Percentiles rank a stretch among this genome's conserved stretches.
Evolutionary conservation across 2,888 invertebrate genomes (phyloP).

Genomic region (Magallana nippona): DNA sequence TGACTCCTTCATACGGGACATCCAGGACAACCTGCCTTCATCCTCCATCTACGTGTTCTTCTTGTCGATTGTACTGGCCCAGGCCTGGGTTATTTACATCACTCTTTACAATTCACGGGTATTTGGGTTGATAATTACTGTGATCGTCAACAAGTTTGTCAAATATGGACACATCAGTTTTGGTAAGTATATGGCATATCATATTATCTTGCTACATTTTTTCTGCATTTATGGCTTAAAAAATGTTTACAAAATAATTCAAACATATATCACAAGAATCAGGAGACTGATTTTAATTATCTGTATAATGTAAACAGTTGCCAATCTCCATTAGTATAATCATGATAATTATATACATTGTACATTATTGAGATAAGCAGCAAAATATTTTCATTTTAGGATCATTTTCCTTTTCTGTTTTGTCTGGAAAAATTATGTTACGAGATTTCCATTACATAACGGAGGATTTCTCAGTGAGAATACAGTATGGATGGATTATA

Average conservation of each 20-base stretch:
- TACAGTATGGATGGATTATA: slow-evolving; percentile 98
- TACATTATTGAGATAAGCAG: background rate
- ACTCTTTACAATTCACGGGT: slow-evolving; percentile 96
- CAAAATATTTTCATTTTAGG: slow-evolving; percentile 83
- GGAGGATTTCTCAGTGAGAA: slow-evolving; percentile 93
- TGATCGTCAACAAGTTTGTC: slow-evolving; percentile 92
- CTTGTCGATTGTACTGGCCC: slow-evolving; percentile 82
- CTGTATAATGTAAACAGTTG: background rate
- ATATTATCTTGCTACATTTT: background rate
- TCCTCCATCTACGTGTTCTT: slow-evolving; percentile 74
- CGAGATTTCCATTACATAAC: slow-evolving; percentile 96
- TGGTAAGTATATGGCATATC: slow-evolving; percentile 72
- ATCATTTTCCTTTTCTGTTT: slow-evolving; percentile 95
- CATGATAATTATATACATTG: background rate
- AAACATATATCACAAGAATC: background rate
- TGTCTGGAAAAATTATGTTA: slow-evolving; percentile 99
- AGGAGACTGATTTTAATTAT: too few species aligned
- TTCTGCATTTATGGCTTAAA: too few species aligned
- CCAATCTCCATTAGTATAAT: background rate
- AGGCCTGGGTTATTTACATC: slow-evolving; percentile 95
- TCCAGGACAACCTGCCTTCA: slow-evolving; percentile 55
- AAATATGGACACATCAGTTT: slow-evolving; percentile 92
- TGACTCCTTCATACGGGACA: slow-evolving; percentile 25
- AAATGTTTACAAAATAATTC: slow-evolving; percentile 8
- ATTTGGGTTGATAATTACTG: slow-evolving; percentile 93